Conservation (phyloP, 2,888 invertebrate genomes). For the Drosophila mercatorum region DNA sequence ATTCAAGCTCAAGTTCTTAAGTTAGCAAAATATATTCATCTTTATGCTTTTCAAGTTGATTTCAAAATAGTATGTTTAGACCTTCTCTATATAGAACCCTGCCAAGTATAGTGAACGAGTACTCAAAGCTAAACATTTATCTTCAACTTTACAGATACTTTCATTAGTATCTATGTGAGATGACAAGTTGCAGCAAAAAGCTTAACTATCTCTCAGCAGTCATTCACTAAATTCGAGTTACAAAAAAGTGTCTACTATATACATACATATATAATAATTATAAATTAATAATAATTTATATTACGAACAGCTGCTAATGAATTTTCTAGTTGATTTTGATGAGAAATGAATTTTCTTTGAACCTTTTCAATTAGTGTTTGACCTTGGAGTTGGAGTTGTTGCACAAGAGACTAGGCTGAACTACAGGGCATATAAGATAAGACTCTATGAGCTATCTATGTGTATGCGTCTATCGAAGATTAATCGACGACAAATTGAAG, state of each 20-base stretch:
- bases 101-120: background rate
- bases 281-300: background rate
- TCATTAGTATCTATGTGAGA: background rate
- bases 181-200: background rate
- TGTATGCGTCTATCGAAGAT: background rate
- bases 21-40: too few relatives aligned
- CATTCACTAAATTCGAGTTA: background rate
- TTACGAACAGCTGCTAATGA: background rate
- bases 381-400: slow-evolving; percentile 56
- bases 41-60: too few relatives aligned
- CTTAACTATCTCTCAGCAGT: background rate
- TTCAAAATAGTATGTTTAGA: too few relatives aligned
- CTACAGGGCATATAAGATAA: background rate
- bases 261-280: too few relatives aligned
- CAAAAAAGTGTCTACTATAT: background rate
- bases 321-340: slow-evolving; percentile 14
- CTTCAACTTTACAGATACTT: background rate
- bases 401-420: slow-evolving; percentile 19
- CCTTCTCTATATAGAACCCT: too few relatives aligned
- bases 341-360: slow-evolving; percentile 19
- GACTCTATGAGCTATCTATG: background rate
- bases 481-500: slow-evolving; percentile 14
- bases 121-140: background rate
- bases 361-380: slow-evolving; percentile 14
- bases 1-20: too few relatives aligned